Base-by-base conservation (phyloP, 2,888 invertebrate species). In the Ceraclea dissimilis region DNA sequence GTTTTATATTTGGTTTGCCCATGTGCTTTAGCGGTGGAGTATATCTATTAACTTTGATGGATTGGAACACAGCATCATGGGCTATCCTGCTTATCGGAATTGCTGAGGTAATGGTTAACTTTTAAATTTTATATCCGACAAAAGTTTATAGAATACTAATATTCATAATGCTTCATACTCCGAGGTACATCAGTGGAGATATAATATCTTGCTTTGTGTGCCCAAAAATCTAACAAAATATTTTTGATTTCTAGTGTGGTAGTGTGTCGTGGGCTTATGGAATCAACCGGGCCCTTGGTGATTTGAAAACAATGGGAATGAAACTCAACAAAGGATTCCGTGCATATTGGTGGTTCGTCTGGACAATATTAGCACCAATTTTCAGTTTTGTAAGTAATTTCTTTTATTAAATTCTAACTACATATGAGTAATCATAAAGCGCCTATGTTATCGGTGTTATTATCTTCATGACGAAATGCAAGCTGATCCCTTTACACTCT, bases 11-110 rank as follows among this genome's bases (percentile, higher is more conserved):
- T 46, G 90, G 85, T 1, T 66, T 90, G 34, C 85, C 88, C 22
- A 85, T 90, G 83, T 85, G 88, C 67, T 86, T 85, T 67, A 78
- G 83, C 64, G 87, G 86, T 2, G 88, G 88, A 11, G 82, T 88
- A 55, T 88, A 83, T 66, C 70, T 88, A 62, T 84, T 88, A 66
- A 85, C 85, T 5, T 67, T 88, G 52, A 76, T 88, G 71, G 87
- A 88, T 70, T 85, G 85, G 83, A 86, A 88, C 69, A 86, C 86
- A 0, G 87, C 87, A 10, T 85, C 85, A 1, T 88, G 86, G 84
- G 86, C 87, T 17, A 83, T 88, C 56, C 71, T 88, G 49, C 72
- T 87, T 56, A 83, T 88, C 65, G 87, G 86, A 54, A 71, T 83
- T 59, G 81, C 79, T 49, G 86, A 88, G 79, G 83, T 79, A 61